Evolutionary conservation across 2,888 invertebrate genomes (phyloP).

Genomic region (Agonopterix subpropinquella): DNA sequence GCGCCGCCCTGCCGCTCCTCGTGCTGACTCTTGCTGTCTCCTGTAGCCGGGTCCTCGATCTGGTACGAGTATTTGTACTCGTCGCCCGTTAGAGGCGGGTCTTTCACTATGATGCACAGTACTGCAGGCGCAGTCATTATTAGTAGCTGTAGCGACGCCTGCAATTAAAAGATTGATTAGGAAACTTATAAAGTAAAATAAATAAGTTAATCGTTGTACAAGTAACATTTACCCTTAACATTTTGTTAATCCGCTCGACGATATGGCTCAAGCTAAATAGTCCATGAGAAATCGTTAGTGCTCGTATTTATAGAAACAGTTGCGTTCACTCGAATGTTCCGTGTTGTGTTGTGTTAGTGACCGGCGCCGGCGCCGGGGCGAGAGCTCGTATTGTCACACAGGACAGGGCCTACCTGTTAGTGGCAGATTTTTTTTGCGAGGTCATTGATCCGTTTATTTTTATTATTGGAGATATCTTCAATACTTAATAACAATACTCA

Average conservation of each 20-base stretch:
- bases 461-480: too few relatives aligned
- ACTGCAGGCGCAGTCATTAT: constrained; percentile 30
- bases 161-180: constrained; percentile 12
- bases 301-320: constrained; percentile 54
- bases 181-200: constrained; percentile 1
- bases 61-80: constrained; percentile 66
- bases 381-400: too few relatives aligned
- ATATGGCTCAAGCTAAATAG: constrained; percentile 42
- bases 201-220: neutral
- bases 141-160: constrained; percentile 19
- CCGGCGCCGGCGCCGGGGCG: too few relatives aligned
- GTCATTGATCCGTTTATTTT: too few relatives aligned
- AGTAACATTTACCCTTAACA: constrained; percentile 43
- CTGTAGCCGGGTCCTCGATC: constrained; percentile 71
- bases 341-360: neutral
- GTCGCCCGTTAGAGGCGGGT: constrained; percentile 44
- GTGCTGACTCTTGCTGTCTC: constrained; percentile 61
- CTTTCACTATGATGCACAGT: constrained; percentile 51
- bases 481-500: too few relatives aligned
- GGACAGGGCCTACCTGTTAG: too few relatives aligned
- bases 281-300: constrained; percentile 23
- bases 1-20: constrained; percentile 54
- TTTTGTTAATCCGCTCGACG: constrained; percentile 34
- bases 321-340: constrained; percentile 59
- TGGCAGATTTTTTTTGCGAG: too few relatives aligned